Evolutionary conservation across 2,888 invertebrate species (phyloP), one percentile per base, ranked within the genome.

Genomic region (Lamellibrachia columna): DNA sequence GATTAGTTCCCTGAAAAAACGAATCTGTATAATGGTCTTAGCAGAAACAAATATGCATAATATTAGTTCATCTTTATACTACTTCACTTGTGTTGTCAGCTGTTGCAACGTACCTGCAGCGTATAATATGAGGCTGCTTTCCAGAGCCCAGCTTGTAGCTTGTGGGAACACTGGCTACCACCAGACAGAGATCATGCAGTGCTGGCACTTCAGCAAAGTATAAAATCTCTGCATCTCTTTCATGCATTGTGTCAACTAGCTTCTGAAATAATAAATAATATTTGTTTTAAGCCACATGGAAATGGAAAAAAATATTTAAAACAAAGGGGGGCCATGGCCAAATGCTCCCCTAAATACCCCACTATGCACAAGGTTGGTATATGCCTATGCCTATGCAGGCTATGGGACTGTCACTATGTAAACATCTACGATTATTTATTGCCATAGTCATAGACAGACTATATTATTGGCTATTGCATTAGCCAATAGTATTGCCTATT

Each of bases 1-100:
- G 75, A 96, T 95, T 15, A 96, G 93, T 93, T 96, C 96, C 93
- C 96, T 96, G 94, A 55, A 95, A 94, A 75, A 11, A 2, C 2
- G 6, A 4, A 75, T 22, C 2, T 2, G 75, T 15, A 75, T 75
- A 6, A 75, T 11, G 15, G 58, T 11, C 40, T 58, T 58, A 58
- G 11, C 15, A n/a, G 15, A 75, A 22, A 75, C 75, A 75, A 22
- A 58, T 58, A 58, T 11, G 58, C 58, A 11, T 58, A 58, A 15
- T 75, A 75, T 75, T 75, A 75, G 55, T 75, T 15, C 75, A 15
- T 22, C 1, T 75, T 22, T 15, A 75, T 75, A 75, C n/a, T 75
- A 75, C 15, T 75, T 60, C 60, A 60, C 15, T 40, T 22, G 75
- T 75, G 15, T 75, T 75, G 22, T 75, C 75, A 22, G 75, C 75